Evolutionary conservation across 1,140 invertebrate genomes (phyloP).

Genomic region (Apis cerana): DNA sequence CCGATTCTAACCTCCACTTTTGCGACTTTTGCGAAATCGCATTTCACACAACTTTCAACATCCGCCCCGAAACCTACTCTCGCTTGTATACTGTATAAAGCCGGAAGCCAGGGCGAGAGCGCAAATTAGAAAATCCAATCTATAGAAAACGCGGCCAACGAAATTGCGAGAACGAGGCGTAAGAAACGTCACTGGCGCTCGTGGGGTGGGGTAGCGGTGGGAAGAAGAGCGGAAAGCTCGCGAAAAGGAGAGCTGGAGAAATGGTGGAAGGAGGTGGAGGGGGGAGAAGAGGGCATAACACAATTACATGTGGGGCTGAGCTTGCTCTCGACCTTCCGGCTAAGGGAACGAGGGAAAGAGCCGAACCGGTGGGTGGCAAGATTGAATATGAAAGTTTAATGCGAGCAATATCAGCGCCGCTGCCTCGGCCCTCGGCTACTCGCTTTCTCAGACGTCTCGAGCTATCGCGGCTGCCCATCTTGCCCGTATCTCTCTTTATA

Average conservation of each 20-base stretch:
- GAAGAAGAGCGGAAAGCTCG: conserved; percentile 20
- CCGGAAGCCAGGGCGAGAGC: conserved; percentile 3
- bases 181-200: conserved; percentile 22
- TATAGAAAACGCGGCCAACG: conserved; percentile 49
- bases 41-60: no score
- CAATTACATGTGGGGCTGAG: conserved; percentile 75
- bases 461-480: conserved; percentile 65
- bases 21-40: no score
- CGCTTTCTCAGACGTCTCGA: conserved; percentile 67
- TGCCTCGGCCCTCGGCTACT: conserved; percentile 65
- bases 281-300: conserved; percentile 71
- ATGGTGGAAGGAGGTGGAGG: conserved; percentile 11
- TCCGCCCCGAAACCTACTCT: no score
- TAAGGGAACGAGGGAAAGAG: conserved; percentile 42
- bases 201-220: conserved; percentile 8
- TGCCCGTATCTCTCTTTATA: conserved; percentile 64
- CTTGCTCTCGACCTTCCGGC: conserved; percentile 57
- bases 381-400: conserved; percentile 79
- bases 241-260: conserved; percentile 27
- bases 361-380: conserved; percentile 74
- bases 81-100: background rate
- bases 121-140: conserved; percentile 71
- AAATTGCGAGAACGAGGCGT: conserved; percentile 43
- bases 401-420: conserved; percentile 76
- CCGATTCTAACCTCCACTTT: no score